phyloP scores from a whole-genome alignment of 2,888 invertebrate genomes.

The Dynastes tityus region DNA sequence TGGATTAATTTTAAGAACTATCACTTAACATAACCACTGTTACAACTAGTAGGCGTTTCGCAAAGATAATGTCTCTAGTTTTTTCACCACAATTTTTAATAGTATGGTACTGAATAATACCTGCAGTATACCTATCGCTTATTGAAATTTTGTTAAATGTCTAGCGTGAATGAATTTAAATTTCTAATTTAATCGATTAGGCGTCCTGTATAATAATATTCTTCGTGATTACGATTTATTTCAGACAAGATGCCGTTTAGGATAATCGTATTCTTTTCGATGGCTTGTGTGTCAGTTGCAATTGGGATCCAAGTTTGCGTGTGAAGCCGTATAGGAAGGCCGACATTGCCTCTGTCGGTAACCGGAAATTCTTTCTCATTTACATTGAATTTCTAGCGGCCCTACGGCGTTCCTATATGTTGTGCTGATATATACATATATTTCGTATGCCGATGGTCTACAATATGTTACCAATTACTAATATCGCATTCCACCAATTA shows the following conservation, averaged over 20 bases:
- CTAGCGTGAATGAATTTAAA: conserved; percentile 38
- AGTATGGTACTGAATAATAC: too few species aligned
- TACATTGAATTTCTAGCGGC: conserved; percentile 52
- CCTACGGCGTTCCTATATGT: conserved; percentile 42
- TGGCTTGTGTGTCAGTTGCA: conserved; percentile 35
- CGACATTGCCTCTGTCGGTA: conserved; percentile 43
- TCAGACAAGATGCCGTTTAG: conserved; percentile 38
- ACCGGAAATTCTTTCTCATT: conserved; percentile 58
- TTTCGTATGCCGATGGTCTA: conserved; percentile 42
- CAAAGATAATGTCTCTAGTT: too few species aligned
- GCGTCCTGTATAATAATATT: conserved; percentile 36
- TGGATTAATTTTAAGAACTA: too few species aligned
- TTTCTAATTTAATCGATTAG: conserved; percentile 44
- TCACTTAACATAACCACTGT: too few species aligned
- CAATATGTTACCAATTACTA: conserved; percentile 51
- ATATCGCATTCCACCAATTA: conserved; percentile 45
- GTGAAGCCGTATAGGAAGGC: conserved; percentile 36
- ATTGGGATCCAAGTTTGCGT: conserved; percentile 48
- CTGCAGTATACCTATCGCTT: background rate
- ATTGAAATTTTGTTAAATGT: conserved; percentile 19
- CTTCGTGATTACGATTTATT: conserved; percentile 41
- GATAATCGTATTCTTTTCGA: conserved; percentile 40
- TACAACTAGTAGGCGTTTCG: too few species aligned
- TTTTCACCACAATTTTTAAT: too few species aligned
- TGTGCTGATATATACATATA: conserved; percentile 12